Conservation (phyloP, 1,140 invertebrate species). For the Drosophila nasuta region DNA sequence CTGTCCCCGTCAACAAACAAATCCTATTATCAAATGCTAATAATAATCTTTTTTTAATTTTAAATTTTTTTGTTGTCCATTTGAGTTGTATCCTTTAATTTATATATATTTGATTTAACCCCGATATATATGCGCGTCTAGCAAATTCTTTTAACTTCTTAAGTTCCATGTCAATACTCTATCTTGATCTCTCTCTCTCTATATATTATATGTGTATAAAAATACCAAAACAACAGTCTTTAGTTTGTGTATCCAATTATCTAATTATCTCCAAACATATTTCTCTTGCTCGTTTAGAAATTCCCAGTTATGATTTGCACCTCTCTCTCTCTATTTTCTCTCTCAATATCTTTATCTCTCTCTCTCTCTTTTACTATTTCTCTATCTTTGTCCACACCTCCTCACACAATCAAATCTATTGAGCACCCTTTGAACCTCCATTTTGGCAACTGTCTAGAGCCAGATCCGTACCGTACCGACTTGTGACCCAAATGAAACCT, state of each 20-base stretch:
- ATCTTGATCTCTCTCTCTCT: background rate
- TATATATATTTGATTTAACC: slow-evolving; percentile 15
- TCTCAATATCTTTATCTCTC: slow-evolving; percentile 18
- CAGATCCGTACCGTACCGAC: slow-evolving; percentile 29
- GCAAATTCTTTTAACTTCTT: slow-evolving; percentile 6
- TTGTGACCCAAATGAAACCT: slow-evolving; percentile 43
- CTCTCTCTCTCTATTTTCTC: slow-evolving; percentile 19
- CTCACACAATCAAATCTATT: slow-evolving; percentile 19
- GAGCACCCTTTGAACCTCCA: slow-evolving; percentile 22
- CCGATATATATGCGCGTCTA: slow-evolving; percentile 30
- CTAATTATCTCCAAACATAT: slow-evolving; percentile 26
- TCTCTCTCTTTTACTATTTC: background rate
- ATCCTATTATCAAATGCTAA: slow-evolving; percentile 34
- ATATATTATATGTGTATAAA: slow-evolving; percentile 39
- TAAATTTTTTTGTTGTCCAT: slow-evolving; percentile 8
- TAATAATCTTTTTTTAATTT: slow-evolving; percentile 6
- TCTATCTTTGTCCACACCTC: slow-evolving; percentile 22
- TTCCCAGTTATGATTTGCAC: slow-evolving; percentile 51
- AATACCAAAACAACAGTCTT: slow-evolving; percentile 17
- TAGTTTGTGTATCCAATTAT: slow-evolving; percentile 31
- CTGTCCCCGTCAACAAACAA: slow-evolving; percentile 1
- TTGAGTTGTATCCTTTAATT: slow-evolving; percentile 17
- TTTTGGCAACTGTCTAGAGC: slow-evolving; percentile 39
- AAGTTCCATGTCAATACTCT: slow-evolving; percentile 33
- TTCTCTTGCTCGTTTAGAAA: slow-evolving; percentile 41